A percentile compares a stretch with the other conserved stretches of the same genome.
Conservation (phyloP, 2,113 vertebrate species). For the Microtus ochrogaster region DNA sequence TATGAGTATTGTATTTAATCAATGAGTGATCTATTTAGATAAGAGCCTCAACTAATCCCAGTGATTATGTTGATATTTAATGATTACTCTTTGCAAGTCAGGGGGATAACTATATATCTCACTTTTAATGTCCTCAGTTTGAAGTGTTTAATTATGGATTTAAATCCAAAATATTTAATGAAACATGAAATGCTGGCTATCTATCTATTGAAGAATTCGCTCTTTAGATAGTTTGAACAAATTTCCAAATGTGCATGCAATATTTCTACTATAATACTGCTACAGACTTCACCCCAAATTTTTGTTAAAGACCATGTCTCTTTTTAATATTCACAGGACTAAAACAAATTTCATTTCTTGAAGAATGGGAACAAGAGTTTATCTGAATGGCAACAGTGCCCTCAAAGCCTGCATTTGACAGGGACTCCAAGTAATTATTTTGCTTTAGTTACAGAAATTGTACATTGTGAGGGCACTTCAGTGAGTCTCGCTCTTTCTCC, state of each 20-base stretch:
- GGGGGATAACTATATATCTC: not conserved
- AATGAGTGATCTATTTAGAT: not conserved
- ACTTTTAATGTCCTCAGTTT: not conserved
- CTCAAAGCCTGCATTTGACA: not conserved
- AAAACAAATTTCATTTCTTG: not conserved
- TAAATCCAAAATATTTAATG: not conserved
- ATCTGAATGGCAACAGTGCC: not conserved
- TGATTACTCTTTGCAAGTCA: not conserved
- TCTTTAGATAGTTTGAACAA: not conserved
- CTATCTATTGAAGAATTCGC: not conserved
- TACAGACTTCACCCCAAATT: not conserved
- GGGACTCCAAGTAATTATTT: not conserved
- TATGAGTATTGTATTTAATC: not conserved
- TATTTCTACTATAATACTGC: not conserved
- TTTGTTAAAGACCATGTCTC: not conserved
- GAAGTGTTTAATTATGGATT: not conserved
- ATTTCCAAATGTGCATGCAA: not conserved
- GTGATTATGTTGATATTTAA: not conserved
- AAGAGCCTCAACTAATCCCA: not conserved
- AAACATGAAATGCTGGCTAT: not conserved
- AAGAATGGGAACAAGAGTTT: not conserved
- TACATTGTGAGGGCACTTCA: not conserved
- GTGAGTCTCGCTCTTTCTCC: not conserved
- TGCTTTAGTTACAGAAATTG: slow-evolving; percentile 6
- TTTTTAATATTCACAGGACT: not conserved